Conservation (phyloP, 2,888 invertebrate species). For the Nymphalis c-album region DNA sequence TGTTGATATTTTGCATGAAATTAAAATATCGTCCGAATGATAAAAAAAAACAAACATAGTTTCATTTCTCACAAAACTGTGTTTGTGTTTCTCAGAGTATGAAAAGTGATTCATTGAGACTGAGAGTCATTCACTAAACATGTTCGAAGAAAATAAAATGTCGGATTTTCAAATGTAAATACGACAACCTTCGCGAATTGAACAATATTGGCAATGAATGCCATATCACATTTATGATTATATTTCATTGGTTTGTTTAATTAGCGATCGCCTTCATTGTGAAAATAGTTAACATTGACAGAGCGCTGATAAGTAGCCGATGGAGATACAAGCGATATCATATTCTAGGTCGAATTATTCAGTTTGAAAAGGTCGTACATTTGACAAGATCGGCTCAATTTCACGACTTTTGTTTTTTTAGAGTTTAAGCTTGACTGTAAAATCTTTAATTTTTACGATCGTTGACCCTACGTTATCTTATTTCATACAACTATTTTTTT, state of each 20-base stretch:
- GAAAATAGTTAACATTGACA: constrained; percentile 43
- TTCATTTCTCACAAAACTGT: constrained; percentile 20
- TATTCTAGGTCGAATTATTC: constrained; percentile 34
- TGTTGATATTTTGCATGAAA: constrained; percentile 22
- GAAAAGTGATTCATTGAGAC: constrained; percentile 39
- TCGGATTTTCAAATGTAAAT: constrained; percentile 33
- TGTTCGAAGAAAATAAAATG: constrained; percentile 37
- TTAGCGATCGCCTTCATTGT: constrained; percentile 38
- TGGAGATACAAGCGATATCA: constrained; percentile 28
- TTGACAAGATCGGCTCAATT: constrained; percentile 3
- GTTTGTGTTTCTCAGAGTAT: constrained; percentile 23
- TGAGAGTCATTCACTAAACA: constrained; percentile 40
- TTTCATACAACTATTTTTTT: too few species aligned
- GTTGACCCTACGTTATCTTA: too few species aligned
- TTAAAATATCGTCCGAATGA: constrained; percentile 11
- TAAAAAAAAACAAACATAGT: constrained; percentile 22
- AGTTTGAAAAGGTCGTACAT: constrained; percentile 21
- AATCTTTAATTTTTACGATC: too few species aligned
- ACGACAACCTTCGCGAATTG: constrained; percentile 38
- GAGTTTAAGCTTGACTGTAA: too few species aligned
- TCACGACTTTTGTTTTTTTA: background rate
- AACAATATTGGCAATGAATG: constrained; percentile 35
- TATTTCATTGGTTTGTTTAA: constrained; percentile 32
- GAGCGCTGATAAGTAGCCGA: constrained; percentile 31
- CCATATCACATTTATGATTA: constrained; percentile 28